phyloP scores from a whole-genome alignment of 2,888 invertebrate genomes.

The Hemithea aestivaria region DNA sequence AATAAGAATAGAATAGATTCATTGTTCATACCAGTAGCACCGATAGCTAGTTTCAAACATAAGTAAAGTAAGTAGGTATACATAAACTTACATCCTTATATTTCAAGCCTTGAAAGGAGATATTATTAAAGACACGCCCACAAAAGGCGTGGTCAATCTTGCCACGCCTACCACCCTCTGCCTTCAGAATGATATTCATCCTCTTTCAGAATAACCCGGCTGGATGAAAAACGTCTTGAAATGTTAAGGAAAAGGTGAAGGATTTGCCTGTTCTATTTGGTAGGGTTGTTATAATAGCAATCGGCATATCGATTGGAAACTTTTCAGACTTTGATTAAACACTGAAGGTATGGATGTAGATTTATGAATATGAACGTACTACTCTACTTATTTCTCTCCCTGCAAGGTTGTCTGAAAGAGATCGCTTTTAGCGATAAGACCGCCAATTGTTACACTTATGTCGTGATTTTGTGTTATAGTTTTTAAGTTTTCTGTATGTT shows the following conservation, averaged over 20 bases:
- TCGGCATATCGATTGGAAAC: constrained; percentile 67
- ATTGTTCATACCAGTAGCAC: too few species aligned
- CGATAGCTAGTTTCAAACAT: too few species aligned
- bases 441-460: too few species aligned
- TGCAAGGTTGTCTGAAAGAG: too few species aligned
- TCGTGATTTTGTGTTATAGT: too few species aligned
- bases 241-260: constrained; percentile 30
- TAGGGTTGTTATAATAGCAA: constrained; percentile 47
- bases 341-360: constrained; percentile 31
- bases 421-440: too few species aligned
- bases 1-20: too few species aligned
- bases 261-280: constrained; percentile 29
- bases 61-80: too few species aligned
- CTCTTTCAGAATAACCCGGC: constrained; percentile 55
- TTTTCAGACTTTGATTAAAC: constrained; percentile 76
- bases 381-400: too few species aligned
- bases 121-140: constrained; percentile 57
- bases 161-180: constrained; percentile 65
- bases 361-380: constrained; percentile 8
- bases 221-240: constrained; percentile 43
- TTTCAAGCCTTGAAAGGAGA: constrained; percentile 15
- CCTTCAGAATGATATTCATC: constrained; percentile 39
- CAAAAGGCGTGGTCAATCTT: constrained; percentile 53
- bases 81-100: too few species aligned
- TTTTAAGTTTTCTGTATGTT: too few species aligned